Percentiles rank a stretch among this genome's conserved stretches.
These are phyloP conservation scores for Cyclargus thomasi DNA, from an alignment of 1,140 invertebrate species.

Conservation along the genomic window DNA sequence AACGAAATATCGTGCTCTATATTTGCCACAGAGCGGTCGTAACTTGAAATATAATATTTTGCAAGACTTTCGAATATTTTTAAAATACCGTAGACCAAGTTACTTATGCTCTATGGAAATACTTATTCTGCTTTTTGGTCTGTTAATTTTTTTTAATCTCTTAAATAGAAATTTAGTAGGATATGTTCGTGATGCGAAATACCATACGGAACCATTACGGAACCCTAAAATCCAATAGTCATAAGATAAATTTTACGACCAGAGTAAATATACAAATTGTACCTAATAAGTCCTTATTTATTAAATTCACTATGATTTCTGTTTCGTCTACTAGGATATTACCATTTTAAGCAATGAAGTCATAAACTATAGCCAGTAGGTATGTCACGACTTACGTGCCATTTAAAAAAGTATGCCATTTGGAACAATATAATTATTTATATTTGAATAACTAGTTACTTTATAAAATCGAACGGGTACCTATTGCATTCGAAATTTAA, in stretches of 20 bases:
- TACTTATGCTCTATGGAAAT: too few relatives aligned
- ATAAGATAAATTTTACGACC: background rate
- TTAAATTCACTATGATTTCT: background rate
- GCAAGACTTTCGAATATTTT: background rate
- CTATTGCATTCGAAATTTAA: too few relatives aligned
- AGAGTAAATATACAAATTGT: background rate
- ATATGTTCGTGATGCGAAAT: too few relatives aligned
- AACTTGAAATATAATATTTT: background rate
- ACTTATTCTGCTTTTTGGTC: too few relatives aligned
- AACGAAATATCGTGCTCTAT: slow-evolving; percentile 18
- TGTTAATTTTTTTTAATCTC: too few relatives aligned
- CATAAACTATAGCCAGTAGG: background rate
- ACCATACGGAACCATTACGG: too few relatives aligned
- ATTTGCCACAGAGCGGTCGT: background rate
- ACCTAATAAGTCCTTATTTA: background rate
- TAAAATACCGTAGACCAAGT: too few relatives aligned
- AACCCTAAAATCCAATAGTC: background rate
- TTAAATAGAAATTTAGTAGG: too few relatives aligned
- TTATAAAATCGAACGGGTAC: too few relatives aligned
- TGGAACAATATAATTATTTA: background rate
- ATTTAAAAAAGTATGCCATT: background rate
- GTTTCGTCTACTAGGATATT: slow-evolving; percentile 12
- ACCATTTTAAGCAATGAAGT: background rate
- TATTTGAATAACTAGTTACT: too few relatives aligned
- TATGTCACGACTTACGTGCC: slow-evolving; percentile 6